Evolutionary conservation across 2,113 vertebrate genomes (phyloP).

Genomic region (Notarius lentiginosus): DNA sequence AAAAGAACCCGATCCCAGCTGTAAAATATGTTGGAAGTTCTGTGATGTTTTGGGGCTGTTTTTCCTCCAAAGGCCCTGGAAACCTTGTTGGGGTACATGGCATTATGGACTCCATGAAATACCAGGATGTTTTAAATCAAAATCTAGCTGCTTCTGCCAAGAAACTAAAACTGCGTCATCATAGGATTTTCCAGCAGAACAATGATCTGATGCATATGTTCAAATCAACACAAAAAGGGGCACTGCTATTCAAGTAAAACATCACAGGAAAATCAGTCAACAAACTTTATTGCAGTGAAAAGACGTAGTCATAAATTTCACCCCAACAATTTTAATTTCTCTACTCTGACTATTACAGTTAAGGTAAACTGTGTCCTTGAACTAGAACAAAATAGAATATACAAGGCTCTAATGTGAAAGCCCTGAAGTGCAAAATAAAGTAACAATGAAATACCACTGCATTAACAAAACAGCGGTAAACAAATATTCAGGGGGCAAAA

Average conservation of each 20-base stretch:
- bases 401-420: constrained; percentile 5
- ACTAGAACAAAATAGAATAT: constrained; percentile 13
- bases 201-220: too few species aligned
- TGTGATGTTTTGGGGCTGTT: too few species aligned
- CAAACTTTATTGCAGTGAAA: constrained; percentile 47
- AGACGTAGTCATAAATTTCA: constrained; percentile 34
- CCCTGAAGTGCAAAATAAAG: constrained; percentile 18
- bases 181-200: too few species aligned
- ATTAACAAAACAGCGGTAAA: background rate
- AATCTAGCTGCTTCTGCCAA: too few species aligned
- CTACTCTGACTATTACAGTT: constrained; percentile 20
- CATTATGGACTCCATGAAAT: too few species aligned
- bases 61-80: too few species aligned
- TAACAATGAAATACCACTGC: background rate
- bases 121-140: too few species aligned
- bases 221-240: constrained; percentile 2
- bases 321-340: background rate
- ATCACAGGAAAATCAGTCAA: constrained; percentile 53
- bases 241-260: constrained; percentile 63
- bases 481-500: background rate
- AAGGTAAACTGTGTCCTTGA: constrained; percentile 17
- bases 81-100: too few species aligned
- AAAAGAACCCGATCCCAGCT: too few species aligned
- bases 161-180: too few species aligned
- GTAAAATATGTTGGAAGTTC: too few species aligned